Evolutionary conservation across 2,113 vertebrate species (phyloP), one percentile per base, ranked within the genome.

Genomic region (Gorilla gorilla): DNA sequence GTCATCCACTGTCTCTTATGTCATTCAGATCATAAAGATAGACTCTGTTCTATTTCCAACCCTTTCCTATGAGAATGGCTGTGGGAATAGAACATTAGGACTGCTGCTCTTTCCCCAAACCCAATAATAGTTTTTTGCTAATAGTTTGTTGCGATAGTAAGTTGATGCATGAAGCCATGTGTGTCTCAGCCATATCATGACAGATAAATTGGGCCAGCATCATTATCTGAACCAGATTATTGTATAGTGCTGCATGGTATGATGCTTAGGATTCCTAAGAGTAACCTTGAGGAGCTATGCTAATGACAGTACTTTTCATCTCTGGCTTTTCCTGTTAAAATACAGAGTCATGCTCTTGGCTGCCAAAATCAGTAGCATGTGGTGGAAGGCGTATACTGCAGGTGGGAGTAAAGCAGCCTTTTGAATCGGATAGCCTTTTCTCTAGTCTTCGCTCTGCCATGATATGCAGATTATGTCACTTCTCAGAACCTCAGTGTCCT

Each of bases 231-330:
- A 30, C 23, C 43, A 20, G n/a, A 16, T 81, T 32, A 3, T 0
- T 35, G 2, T 7, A 0, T 2, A 6, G 17, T 2, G 11, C 10
- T 8, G 57, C 27, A 27, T 6, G 43, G 17, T n/a, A 12, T 30
- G 22, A 40, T 20, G 1, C 64, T 85, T 18, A 52, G 43, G 17
- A 35, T 23, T 61, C 48, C 66, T 32, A 6, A 17, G 50, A 94
- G 13, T 6, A 40, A 22, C 1, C 6, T 7, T 17, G 23, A 76
- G 43, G 55, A 75, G 3, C 23, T 16, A 1, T 48, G 27, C 35
- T 52, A 10, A 38, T 25, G 16, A 61, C 16, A 5, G 14, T 48
- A 10, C 38, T 57, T 84, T 57, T n/a, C 16, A 12, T 23, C 18
- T 55, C 66, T 20, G 38, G 12, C 27, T 64, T 45, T 50, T 52